A percentile compares a stretch with the other conserved stretches of the same genome.
Conservation (phyloP, 2,888 invertebrate genomes). For the Eurytoma californica region DNA sequence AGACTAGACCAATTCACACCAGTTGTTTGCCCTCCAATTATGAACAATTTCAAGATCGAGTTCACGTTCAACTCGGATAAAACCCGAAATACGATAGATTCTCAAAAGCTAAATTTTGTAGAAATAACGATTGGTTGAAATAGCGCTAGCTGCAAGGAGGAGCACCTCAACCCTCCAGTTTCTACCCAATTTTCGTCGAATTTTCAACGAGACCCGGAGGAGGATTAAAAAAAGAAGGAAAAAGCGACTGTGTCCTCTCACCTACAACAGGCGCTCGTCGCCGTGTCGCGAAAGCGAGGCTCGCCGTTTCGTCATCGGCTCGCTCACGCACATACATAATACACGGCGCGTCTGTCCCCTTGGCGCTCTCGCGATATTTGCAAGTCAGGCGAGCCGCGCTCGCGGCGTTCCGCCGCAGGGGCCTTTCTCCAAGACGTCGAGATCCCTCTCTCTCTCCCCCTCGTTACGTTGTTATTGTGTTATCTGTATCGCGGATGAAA, state of each 20-base stretch:
- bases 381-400: constrained; percentile 14
- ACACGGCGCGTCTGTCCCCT: constrained; percentile 1
- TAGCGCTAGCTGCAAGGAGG: no score
- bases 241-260: neutral
- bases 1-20: no score
- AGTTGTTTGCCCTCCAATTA: no score
- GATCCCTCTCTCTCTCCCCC: neutral
- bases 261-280: neutral
- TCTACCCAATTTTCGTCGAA: no score
- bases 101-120: no score
- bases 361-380: constrained; percentile 25
- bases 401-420: constrained; percentile 5
- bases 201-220: neutral
- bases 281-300: constrained; percentile 14
- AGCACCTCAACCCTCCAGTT: no score
- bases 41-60: no score
- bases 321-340: constrained; percentile 4
- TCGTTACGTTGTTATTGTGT: constrained; percentile 15
- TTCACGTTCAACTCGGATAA: no score
- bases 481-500: neutral
- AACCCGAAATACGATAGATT: no score
- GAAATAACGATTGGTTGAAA: no score
- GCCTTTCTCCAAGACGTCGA: constrained; percentile 3
- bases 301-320: constrained; percentile 24
- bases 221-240: constrained; percentile 4